phyloP scores from a whole-genome alignment of 2,888 invertebrate genomes.

The Drosophila seclusa region DNA sequence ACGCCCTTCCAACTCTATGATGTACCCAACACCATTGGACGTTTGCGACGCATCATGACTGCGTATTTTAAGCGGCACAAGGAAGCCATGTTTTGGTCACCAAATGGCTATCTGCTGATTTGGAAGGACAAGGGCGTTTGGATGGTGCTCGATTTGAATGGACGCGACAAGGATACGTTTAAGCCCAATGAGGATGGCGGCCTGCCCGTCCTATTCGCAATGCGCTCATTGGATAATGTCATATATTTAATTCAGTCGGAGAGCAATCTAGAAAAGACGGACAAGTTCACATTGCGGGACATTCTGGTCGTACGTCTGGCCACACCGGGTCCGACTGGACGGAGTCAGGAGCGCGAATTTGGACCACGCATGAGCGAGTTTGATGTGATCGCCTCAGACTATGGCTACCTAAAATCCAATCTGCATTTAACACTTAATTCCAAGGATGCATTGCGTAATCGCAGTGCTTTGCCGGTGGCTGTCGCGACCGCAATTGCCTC shows the following conservation, averaged over 20 bases:
- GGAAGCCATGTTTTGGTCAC: constrained; percentile 68
- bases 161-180: constrained; percentile 69
- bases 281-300: constrained; percentile 72
- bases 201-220: constrained; percentile 71
- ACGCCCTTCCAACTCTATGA: constrained; percentile 55
- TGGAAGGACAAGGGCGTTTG: constrained; percentile 79
- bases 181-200: constrained; percentile 64
- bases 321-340: constrained; percentile 69
- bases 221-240: constrained; percentile 78
- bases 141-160: constrained; percentile 82
- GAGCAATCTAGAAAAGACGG: constrained; percentile 61
- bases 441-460: constrained; percentile 74
- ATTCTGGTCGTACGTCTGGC: constrained; percentile 74
- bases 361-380: constrained; percentile 75
- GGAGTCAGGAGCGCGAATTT: constrained; percentile 67
- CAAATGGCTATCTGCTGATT: constrained; percentile 76
- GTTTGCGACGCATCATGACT: constrained; percentile 53
- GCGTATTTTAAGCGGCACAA: constrained; percentile 72
- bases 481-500: constrained; percentile 77
- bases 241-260: constrained; percentile 72
- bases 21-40: constrained; percentile 21
- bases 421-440: constrained; percentile 78
- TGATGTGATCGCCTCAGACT: constrained; percentile 77
- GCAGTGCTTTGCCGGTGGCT: constrained; percentile 81
- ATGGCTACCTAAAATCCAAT: constrained; percentile 76